Conservation (phyloP, 2,888 invertebrate species). For the Drepana falcataria region DNA sequence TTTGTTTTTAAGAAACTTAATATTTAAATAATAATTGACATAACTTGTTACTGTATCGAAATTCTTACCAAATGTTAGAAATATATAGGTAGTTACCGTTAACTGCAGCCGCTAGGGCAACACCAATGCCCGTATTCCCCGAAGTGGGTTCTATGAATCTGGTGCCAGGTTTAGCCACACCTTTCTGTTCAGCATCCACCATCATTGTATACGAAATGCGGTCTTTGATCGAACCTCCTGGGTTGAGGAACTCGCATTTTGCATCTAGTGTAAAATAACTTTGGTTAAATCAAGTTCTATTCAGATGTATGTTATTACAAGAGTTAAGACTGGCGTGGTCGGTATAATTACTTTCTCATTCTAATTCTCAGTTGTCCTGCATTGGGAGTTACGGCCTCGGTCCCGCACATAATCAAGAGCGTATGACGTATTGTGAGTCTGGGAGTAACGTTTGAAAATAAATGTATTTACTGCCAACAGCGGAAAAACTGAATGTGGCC, state of each 20-base stretch:
- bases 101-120: constrained; percentile 93
- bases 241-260: constrained; percentile 97
- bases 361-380: too few relatives aligned
- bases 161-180: constrained; percentile 88
- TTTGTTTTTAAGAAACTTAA: too few relatives aligned
- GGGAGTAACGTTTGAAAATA: too few relatives aligned
- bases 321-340: too few relatives aligned
- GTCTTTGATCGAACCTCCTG: constrained; percentile 96
- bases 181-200: constrained; percentile 90
- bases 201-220: constrained; percentile 94
- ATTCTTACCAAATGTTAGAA: background rate
- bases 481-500: too few relatives aligned
- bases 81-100: constrained; percentile 23
- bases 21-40: background rate
- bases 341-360: too few relatives aligned
- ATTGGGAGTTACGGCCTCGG: too few relatives aligned
- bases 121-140: constrained; percentile 89
- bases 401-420: too few relatives aligned
- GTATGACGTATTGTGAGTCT: too few relatives aligned
- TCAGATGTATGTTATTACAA: too few relatives aligned
- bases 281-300: too few relatives aligned
- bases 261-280: constrained; percentile 80
- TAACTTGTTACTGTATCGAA: background rate
- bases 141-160: constrained; percentile 95
- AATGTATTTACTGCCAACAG: too few relatives aligned